Evolutionary conservation across 1,140 invertebrate genomes (phyloP).

Genomic region (Bombus superbus): DNA sequence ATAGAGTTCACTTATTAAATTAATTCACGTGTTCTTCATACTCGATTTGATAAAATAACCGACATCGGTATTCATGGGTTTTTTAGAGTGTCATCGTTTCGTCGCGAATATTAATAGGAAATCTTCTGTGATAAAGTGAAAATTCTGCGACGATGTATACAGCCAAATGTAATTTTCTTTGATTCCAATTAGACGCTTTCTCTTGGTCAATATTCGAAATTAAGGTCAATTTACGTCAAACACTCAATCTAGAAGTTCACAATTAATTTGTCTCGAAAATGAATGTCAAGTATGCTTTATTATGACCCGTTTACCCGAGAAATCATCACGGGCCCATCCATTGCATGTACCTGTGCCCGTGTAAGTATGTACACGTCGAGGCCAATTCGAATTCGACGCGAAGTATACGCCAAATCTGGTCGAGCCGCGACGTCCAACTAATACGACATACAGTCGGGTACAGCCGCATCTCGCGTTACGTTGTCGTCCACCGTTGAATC

Average conservation of each 20-base stretch:
- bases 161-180: too few relatives aligned
- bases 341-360: conserved; percentile 9
- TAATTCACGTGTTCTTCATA: too few relatives aligned
- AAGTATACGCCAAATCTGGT: conserved; percentile 23
- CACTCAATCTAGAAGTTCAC: too few relatives aligned
- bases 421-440: conserved; percentile 33
- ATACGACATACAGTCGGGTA: conserved; percentile 36
- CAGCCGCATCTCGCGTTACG: conserved; percentile 38
- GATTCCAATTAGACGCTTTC: neutral
- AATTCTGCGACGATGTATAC: too few relatives aligned
- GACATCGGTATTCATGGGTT: too few relatives aligned
- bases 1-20: too few relatives aligned
- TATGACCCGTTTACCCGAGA: conserved; percentile 36
- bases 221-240: too few relatives aligned
- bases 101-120: too few relatives aligned
- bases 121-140: too few relatives aligned
- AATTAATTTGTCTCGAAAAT: neutral
- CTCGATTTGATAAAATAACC: too few relatives aligned
- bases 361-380: neutral
- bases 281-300: neutral
- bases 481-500: conserved; percentile 10
- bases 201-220: too few relatives aligned
- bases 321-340: conserved; percentile 36
- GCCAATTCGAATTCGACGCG: conserved; percentile 30
- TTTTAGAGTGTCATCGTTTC: too few relatives aligned